These are phyloP conservation scores for Nasonia giraulti DNA, from an alignment of 1,140 invertebrate species.

Conservation along the genomic window DNA sequence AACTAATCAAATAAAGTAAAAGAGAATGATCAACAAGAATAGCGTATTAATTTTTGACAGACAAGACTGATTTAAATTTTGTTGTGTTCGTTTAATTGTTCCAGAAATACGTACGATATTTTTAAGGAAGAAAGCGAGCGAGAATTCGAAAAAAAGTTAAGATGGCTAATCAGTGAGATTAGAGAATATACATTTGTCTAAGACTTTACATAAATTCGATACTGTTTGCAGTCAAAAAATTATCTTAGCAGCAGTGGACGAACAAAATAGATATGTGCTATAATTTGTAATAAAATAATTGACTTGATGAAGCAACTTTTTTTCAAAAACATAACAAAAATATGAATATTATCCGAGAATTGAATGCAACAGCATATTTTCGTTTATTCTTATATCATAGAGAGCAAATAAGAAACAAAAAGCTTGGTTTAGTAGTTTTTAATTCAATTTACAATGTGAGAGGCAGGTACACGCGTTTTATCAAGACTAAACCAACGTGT, in stretches of 20 bases:
- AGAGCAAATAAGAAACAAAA: background rate
- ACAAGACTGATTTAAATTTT: conserved; percentile 60
- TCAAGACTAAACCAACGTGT: conserved; percentile 61
- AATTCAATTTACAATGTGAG: conserved; percentile 28
- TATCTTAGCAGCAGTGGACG: conserved; percentile 1
- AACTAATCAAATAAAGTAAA: conserved; percentile 10
- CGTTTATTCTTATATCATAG: background rate
- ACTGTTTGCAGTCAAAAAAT: conserved; percentile 22
- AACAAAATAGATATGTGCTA: background rate
- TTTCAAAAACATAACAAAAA: background rate
- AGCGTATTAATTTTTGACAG: conserved; percentile 54
- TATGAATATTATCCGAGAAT: conserved; percentile 41
- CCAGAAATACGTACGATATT: conserved; percentile 39
- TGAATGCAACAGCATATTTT: conserved; percentile 37
- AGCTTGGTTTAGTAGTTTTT: background rate
- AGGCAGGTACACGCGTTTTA: conserved; percentile 47
- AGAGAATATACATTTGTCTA: conserved; percentile 41
- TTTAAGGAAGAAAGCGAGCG: conserved; percentile 39
- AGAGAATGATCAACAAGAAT: conserved; percentile 12
- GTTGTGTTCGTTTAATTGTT: conserved; percentile 38
- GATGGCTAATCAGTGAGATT: conserved; percentile 36
- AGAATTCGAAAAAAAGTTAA: conserved; percentile 11
- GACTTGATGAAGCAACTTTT: background rate
- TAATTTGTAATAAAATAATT: conserved; percentile 23
- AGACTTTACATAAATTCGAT: conserved; percentile 23